These are phyloP conservation scores for Microcebus ravelobensis DNA, from an alignment of 2,113 vertebrate genomes.

Conservation along the genomic window DNA sequence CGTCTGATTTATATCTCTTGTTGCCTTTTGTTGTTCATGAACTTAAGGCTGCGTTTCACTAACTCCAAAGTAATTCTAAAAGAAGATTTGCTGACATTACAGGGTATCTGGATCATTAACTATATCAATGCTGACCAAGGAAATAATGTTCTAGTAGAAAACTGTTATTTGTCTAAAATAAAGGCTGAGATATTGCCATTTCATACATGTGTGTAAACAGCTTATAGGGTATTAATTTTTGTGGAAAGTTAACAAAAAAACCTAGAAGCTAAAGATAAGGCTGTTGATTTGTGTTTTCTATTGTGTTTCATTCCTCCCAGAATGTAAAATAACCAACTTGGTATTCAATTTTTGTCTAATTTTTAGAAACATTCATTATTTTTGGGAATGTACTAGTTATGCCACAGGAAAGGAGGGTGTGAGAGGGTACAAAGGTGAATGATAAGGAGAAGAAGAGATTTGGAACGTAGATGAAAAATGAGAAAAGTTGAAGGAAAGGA, in stretches of 20 bases:
- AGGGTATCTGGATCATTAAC: constrained; percentile 65
- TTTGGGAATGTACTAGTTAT: neutral
- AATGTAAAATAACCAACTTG: neutral
- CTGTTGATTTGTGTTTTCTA: neutral
- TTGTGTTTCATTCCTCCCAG: neutral
- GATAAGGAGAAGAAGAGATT: neutral
- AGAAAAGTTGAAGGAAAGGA: neutral
- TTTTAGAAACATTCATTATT: neutral
- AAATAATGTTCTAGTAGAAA: constrained; percentile 37
- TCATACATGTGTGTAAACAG: neutral
- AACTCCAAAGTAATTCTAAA: constrained; percentile 55
- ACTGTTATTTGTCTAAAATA: constrained; percentile 45
- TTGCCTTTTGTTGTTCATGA: neutral
- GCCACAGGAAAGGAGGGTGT: neutral
- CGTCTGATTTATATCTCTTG: constrained; percentile 21
- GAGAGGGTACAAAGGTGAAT: neutral
- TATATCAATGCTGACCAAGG: neutral
- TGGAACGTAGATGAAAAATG: neutral
- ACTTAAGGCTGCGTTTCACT: constrained; percentile 10
- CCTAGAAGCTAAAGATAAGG: neutral
- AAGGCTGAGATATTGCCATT: constrained; percentile 19
- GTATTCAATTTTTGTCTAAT: neutral
- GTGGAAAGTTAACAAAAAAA: neutral
- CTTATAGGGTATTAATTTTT: constrained; percentile 14
- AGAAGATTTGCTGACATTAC: constrained; percentile 48